phyloP scores from a whole-genome alignment of 1,140 invertebrate species.

The Drosophila orena region DNA sequence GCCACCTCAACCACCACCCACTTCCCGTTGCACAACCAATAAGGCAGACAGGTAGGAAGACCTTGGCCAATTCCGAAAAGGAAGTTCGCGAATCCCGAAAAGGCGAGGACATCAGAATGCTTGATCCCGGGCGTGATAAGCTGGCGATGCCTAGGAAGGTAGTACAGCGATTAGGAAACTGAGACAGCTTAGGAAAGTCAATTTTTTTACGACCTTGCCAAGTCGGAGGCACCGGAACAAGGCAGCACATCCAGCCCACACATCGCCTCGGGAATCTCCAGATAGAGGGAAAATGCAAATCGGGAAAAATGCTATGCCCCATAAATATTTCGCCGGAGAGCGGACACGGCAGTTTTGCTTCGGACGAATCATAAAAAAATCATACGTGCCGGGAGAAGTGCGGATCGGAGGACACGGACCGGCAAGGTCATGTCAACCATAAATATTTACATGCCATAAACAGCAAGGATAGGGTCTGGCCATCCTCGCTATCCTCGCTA shows the following conservation, averaged over 20 bases:
- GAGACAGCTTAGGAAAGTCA: constrained; percentile 71
- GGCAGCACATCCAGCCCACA: constrained; percentile 24
- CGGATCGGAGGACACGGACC: constrained; percentile 15
- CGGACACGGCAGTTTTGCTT: constrained; percentile 55
- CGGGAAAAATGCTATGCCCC: constrained; percentile 68
- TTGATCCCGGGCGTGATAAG: constrained; percentile 57
- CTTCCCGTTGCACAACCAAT: constrained; percentile 27
- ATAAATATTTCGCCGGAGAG: constrained; percentile 65
- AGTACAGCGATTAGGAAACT: constrained; percentile 33
- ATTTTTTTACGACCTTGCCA: constrained; percentile 74
- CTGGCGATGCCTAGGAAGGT: constrained; percentile 29
- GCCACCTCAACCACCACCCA: constrained; percentile 11
- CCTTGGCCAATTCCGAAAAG: constrained; percentile 3
- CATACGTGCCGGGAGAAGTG: constrained; percentile 31
- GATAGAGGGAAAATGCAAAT: constrained; percentile 58
- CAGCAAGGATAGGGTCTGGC: constrained; percentile 63
- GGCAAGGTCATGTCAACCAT: constrained; percentile 79
- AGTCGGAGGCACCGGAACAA: constrained; percentile 59
- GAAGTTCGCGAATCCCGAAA: constrained; percentile 51
- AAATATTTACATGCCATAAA: constrained; percentile 82
- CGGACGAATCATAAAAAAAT: constrained; percentile 73
- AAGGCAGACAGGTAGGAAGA: constrained; percentile 44
- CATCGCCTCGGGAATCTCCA: constrained; percentile 18
- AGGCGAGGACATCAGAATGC: constrained; percentile 27
- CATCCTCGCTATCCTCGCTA: background rate